Percentiles rank a stretch among this genome's conserved stretches.
Conservation (phyloP, 2,888 invertebrate genomes). For the Calameuta pallipes region DNA sequence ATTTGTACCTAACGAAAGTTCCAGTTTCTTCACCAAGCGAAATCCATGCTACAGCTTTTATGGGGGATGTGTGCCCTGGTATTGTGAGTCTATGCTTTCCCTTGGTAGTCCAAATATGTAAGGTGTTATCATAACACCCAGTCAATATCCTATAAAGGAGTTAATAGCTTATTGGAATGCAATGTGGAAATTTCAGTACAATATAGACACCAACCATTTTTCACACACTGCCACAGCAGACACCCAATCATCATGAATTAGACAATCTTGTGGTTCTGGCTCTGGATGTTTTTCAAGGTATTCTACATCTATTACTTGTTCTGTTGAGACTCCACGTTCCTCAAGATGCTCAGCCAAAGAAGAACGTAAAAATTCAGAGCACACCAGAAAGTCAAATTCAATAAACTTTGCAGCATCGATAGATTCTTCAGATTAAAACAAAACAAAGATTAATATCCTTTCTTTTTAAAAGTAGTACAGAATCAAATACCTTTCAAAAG, state of each 20-base stretch:
- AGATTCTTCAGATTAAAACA: conserved; percentile 42
- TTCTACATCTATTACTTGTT: conserved; percentile 89
- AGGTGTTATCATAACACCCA: conserved; percentile 93
- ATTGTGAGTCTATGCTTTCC: conserved; percentile 87
- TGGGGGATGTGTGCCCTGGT: conserved; percentile 87
- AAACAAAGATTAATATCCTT: background rate
- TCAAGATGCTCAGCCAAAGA: conserved; percentile 81
- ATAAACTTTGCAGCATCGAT: conserved; percentile 52
- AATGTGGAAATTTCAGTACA: background rate
- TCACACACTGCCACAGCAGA: conserved; percentile 80
- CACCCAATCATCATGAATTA: conserved; percentile 99
- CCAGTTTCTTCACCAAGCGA: conserved; percentile 74
- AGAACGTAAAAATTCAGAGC: conserved; percentile 82
- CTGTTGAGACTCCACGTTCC: conserved; percentile 81
- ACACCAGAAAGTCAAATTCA: conserved; percentile 90
- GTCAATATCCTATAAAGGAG: conserved; percentile 80
- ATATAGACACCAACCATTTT: conserved; percentile 71
- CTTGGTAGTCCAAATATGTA: conserved; percentile 89
- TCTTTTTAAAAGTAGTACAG: background rate
- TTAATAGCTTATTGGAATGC: background rate
- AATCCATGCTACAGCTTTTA: conserved; percentile 92
- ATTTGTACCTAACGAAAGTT: conserved; percentile 75
- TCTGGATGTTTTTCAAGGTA: conserved; percentile 92
- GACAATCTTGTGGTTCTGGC: conserved; percentile 91
- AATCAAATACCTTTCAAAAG: conserved; percentile 72